Evolutionary conservation across 1,140 invertebrate species (phyloP).

Genomic region (Drosophila lacertosa): DNA sequence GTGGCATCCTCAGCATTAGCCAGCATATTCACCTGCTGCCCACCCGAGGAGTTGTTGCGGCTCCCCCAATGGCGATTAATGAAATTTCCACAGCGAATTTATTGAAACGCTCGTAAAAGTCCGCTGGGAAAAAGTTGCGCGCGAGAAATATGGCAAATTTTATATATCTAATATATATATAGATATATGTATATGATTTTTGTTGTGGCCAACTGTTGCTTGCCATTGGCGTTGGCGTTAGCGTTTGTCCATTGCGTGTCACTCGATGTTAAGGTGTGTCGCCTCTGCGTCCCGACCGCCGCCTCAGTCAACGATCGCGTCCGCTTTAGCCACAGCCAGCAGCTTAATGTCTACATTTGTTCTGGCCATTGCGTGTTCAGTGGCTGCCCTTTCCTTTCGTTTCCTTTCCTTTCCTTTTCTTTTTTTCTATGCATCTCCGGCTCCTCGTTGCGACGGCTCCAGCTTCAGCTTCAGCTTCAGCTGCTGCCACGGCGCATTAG

Average conservation of each 20-base stretch:
- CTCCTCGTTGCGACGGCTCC: conserved; percentile 23
- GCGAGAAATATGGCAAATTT: conserved; percentile 64
- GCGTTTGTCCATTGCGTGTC: conserved; percentile 67
- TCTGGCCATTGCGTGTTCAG: conserved; percentile 77
- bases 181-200: conserved; percentile 21
- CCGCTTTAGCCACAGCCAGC: conserved; percentile 36
- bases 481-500: conserved; percentile 75
- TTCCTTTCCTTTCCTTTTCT: too few species aligned
- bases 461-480: conserved; percentile 35
- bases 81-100: conserved; percentile 69
- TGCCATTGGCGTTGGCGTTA: conserved; percentile 10
- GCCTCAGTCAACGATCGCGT: conserved; percentile 2
- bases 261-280: conserved; percentile 54
- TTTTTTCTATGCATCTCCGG: conserved; percentile 14
- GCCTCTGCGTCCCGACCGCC: conserved; percentile 13
- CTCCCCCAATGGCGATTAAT: conserved; percentile 60
- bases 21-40: conserved; percentile 56
- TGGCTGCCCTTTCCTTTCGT: conserved; percentile 73
- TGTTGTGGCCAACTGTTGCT: conserved; percentile 38
- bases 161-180: conserved; percentile 59
- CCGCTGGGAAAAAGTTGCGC: conserved; percentile 42
- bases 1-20: conserved; percentile 46
- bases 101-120: conserved; percentile 64
- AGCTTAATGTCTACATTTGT: conserved; percentile 82
- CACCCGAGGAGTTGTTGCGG: background rate